Percentiles rank a stretch among this genome's conserved stretches.
These are phyloP conservation scores for Platichthys stellatus DNA, from an alignment of 2,113 vertebrate species.

Conservation along the genomic window DNA sequence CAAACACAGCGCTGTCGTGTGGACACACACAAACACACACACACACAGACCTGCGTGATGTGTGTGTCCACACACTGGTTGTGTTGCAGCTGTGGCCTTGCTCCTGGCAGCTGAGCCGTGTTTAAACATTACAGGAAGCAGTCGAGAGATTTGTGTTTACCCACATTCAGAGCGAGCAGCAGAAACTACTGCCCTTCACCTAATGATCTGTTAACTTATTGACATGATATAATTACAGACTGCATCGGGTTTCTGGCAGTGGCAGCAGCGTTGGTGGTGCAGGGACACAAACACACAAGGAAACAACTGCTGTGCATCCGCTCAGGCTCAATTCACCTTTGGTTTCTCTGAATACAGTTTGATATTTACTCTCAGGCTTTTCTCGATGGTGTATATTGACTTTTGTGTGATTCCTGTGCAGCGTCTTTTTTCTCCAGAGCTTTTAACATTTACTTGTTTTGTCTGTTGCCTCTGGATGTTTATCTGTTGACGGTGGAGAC, in stretches of 20 bases:
- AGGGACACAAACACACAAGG: background rate
- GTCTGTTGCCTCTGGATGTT: background rate
- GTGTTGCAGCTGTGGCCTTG: background rate
- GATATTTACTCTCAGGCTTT: background rate
- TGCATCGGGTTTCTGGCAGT: background rate
- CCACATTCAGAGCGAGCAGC: background rate
- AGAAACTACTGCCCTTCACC: background rate
- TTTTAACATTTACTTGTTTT: background rate
- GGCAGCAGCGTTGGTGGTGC: background rate
- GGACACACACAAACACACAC: background rate
- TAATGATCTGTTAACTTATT: background rate
- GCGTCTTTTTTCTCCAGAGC: too few relatives aligned
- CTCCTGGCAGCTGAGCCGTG: background rate
- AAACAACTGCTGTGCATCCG: background rate
- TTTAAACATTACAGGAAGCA: background rate
- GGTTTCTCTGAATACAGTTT: background rate
- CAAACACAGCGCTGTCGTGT: background rate
- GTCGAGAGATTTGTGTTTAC: background rate
- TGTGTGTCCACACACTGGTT: background rate
- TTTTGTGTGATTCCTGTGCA: background rate
- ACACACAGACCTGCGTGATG: background rate
- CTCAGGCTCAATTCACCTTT: background rate
- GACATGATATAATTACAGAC: conserved; percentile 2
- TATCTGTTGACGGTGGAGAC: background rate
- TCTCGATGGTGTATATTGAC: background rate